Base-by-base conservation (phyloP, 2,113 vertebrate genomes). In the Bos javanicus region DNA sequence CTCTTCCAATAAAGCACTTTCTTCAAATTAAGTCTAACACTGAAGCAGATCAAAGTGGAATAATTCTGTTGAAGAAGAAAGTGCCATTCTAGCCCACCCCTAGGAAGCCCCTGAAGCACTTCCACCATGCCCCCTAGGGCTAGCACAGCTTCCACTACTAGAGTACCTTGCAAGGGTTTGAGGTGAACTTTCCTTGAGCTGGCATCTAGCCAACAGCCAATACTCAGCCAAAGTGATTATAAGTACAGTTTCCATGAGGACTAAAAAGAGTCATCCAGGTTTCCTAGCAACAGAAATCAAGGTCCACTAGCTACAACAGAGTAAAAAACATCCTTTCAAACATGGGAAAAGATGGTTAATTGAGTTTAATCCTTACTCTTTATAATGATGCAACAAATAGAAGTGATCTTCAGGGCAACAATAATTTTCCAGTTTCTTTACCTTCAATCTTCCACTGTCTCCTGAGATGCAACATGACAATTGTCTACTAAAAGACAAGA, bases 211-310 rank as follows among this genome's bases (percentile, higher is more conserved):
- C 67, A 92, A 87, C 5, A 90, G 71, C 85, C 76, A 94, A 54
- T 91, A 84, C 80, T 90, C 57, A 50, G 33, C 52, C 54, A 78
- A 92, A 94, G 46, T 81, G 78, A 93, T 17, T 89, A 33, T 43
- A 95, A 94, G 36, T 23, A 78, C 46, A 6, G 48, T 93, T 96
- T 97, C 93, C 30, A 62, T 36, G 74, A 97, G 52, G 19, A 94
- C 59, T 19, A 43, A 46, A 46, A 95, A 85, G 78, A 78, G 39
- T 59, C 86, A 94, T 95, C 59, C 56, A 86, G 67, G 96, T 97
- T 94, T 97, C 97, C 91, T 95, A 97, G 97, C 96, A 97, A 97
- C 93, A 96, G 60, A 94, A 93, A 94, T 64, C 85, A 95, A 96
- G 95, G 67, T 94, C 76, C 76, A 50, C 93, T 90, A 71, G 33